Evolutionary conservation across 2,797 vertebrate genomes (phyloP).

Genomic region (Leuciscus waleckii): DNA sequence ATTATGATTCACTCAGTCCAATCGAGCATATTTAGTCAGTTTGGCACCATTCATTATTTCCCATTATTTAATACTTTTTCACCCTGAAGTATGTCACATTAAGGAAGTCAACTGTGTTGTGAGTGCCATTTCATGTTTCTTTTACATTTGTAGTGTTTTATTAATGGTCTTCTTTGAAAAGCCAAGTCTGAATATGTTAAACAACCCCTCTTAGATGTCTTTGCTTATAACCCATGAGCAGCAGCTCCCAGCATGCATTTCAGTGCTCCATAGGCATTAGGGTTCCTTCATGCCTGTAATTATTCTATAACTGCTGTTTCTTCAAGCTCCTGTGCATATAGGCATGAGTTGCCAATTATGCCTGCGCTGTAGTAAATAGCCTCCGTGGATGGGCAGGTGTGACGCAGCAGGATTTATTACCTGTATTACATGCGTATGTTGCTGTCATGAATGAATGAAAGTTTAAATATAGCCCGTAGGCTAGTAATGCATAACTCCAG

Average conservation of each 20-base stretch:
- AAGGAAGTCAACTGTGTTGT: neutral
- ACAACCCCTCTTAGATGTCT: neutral
- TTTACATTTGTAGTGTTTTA: neutral
- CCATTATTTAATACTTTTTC: neutral
- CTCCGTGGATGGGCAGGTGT: slow-evolving; percentile 20
- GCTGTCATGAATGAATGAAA: slow-evolving; percentile 27
- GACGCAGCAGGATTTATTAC: slow-evolving; percentile 44
- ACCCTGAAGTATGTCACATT: neutral
- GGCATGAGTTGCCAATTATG: slow-evolving; percentile 29
- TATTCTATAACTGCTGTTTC: slow-evolving; percentile 37
- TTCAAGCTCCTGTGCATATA: slow-evolving; percentile 23
- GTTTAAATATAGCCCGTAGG: slow-evolving; percentile 12
- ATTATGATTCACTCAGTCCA: neutral
- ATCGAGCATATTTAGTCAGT: neutral
- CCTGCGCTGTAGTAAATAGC: slow-evolving; percentile 26
- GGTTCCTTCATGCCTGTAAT: slow-evolving; percentile 46
- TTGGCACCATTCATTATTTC: neutral
- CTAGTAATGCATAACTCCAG: neutral
- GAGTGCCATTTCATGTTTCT: slow-evolving; percentile 5
- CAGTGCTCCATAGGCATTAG: neutral
- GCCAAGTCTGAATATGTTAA: slow-evolving; percentile 7
- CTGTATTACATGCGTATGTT: slow-evolving; percentile 25
- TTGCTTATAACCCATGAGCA: slow-evolving; percentile 1
- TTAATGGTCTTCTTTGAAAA: neutral
- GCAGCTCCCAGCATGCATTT: slow-evolving; percentile 30